Conservation (phyloP, 1,140 invertebrate genomes). For the Papilio xuthus region DNA sequence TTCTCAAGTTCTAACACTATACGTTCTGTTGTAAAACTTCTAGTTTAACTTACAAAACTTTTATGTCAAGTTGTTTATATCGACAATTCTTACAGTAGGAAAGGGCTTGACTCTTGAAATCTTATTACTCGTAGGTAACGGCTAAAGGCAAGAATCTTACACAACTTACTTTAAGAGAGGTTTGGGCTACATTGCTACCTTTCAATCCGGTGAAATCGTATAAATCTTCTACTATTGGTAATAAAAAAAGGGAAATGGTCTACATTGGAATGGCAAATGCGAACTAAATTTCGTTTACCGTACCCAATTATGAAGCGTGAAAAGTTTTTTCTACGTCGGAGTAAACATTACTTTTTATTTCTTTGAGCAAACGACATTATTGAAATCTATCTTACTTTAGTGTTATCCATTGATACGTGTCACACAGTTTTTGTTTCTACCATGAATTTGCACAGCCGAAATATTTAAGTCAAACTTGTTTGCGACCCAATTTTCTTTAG, state of each 20-base stretch:
- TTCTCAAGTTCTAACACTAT: neutral
- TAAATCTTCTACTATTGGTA: constrained; percentile 4
- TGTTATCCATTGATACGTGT: neutral
- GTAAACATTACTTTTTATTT: constrained; percentile 6
- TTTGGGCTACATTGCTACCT: neutral
- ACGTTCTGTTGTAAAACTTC: neutral
- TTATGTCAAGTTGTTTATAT: neutral
- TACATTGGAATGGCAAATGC: neutral
- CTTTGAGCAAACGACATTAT: neutral
- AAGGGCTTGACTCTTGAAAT: no score
- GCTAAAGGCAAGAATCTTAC: neutral
- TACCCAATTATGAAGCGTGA: constrained; percentile 3
- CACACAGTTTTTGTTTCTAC: neutral
- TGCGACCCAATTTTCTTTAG: neutral
- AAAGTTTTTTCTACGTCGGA: neutral
- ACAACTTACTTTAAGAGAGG: neutral
- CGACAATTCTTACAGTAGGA: no score
- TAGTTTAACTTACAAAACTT: neutral
- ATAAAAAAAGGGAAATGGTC: neutral
- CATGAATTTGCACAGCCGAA: neutral
- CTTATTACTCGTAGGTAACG: no score
- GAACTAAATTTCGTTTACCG: constrained; percentile 11
- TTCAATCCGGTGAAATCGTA: neutral
- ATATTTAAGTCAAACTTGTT: no score
- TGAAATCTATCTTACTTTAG: neutral